phyloP scores from a whole-genome alignment of 2,888 invertebrate species.

The Ectropis crepuscularia region DNA sequence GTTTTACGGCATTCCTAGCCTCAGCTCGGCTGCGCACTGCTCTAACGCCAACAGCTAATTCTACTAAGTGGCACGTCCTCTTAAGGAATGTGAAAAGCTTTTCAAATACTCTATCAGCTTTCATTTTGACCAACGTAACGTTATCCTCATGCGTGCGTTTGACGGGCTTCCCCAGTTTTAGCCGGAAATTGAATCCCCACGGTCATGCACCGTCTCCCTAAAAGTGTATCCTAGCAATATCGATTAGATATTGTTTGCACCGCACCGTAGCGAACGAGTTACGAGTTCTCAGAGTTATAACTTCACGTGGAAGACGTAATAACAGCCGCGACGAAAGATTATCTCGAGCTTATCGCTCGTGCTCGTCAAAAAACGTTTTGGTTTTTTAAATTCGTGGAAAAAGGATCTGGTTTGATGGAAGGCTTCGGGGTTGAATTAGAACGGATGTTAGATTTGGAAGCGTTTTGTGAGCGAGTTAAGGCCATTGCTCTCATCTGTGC shows the following conservation, averaged over 20 bases:
- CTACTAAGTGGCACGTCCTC: conserved; percentile 49
- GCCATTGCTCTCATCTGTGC: conserved; percentile 71
- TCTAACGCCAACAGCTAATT: conserved; percentile 46
- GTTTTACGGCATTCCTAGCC: conserved; percentile 74
- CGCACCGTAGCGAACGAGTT: conserved; percentile 20
- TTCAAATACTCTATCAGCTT: conserved; percentile 26
- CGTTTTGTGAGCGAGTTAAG: conserved; percentile 50
- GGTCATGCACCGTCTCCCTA: conserved; percentile 56
- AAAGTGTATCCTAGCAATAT: conserved; percentile 78
- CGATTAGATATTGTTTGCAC: conserved; percentile 54
- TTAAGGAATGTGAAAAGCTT: conserved; percentile 28
- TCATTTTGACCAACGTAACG: conserved; percentile 33
- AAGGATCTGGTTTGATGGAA: conserved; percentile 34
- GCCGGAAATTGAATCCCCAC: conserved; percentile 77
- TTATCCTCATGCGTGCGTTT: conserved; percentile 43
- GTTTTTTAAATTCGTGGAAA: conserved; percentile 27
- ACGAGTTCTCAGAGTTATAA: conserved; percentile 19
- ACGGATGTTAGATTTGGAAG: conserved; percentile 35
- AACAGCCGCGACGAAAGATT: conserved; percentile 26
- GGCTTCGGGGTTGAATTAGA: conserved; percentile 22
- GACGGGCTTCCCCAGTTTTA: conserved; percentile 65
- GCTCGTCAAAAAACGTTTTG: conserved; percentile 19
- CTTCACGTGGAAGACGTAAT: conserved; percentile 30
- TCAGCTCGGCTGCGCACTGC: conserved; percentile 47
- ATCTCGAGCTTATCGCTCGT: conserved; percentile 36